Conservation (phyloP, 1,140 invertebrate genomes). For the Drosophila asahinai region DNA sequence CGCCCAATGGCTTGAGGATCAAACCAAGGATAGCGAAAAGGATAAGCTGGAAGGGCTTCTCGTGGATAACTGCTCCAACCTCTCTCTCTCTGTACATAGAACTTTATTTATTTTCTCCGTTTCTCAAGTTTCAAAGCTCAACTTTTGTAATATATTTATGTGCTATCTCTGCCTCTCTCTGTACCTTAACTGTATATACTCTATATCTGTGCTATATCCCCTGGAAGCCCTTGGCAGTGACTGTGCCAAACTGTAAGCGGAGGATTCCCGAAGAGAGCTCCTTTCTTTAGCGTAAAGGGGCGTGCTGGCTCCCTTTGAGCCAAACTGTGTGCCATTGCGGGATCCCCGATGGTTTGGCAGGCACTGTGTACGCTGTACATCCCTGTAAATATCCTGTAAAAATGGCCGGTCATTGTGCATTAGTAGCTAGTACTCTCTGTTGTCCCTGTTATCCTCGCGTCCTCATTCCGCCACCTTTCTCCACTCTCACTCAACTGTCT, state of each 20-base stretch:
- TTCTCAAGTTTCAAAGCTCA: conserved; percentile 30
- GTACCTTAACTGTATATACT: not conserved
- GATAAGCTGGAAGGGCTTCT: conserved; percentile 18
- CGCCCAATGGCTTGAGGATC: not conserved
- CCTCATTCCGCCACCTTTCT: conserved; percentile 33
- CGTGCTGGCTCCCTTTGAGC: conserved; percentile 44
- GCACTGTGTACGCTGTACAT: conserved; percentile 22
- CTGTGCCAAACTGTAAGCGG: conserved; percentile 49
- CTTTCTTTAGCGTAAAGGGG: not conserved
- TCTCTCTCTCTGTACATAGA: conserved; percentile 24
- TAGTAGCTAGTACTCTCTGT: conserved; percentile 48
- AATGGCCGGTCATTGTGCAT: conserved; percentile 68
- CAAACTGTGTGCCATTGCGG: conserved; percentile 65
- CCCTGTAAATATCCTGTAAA: not conserved
- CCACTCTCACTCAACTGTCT: conserved; percentile 31
- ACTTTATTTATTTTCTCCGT: conserved; percentile 26
- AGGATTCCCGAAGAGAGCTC: conserved; percentile 13
- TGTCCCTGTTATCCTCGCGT: conserved; percentile 41
- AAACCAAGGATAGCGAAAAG: not conserved
- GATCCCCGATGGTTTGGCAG: conserved; percentile 40
- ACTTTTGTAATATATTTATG: conserved; percentile 82
- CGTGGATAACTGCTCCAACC: conserved; percentile 1
- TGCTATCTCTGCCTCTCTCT: conserved; percentile 18
- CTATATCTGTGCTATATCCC: not conserved
- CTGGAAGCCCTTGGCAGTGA: conserved; percentile 32